Evolutionary conservation across 1,140 invertebrate genomes (phyloP).

Genomic region (Macrocentrus cingulum): DNA sequence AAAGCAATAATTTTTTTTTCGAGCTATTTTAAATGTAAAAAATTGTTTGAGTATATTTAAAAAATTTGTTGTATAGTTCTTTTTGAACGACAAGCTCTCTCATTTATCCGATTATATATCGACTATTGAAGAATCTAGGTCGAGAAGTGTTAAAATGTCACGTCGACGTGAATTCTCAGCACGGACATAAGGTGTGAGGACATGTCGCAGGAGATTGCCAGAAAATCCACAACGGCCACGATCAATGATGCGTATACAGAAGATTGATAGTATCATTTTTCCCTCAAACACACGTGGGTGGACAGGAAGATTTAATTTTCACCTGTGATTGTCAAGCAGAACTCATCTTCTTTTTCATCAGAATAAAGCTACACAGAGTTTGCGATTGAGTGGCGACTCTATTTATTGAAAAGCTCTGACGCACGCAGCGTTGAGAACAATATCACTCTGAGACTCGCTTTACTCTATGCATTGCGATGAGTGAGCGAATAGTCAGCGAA

Average conservation of each 20-base stretch:
- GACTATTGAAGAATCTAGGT: constrained; percentile 24
- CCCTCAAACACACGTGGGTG: constrained; percentile 6
- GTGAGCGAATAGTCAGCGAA: too few species aligned
- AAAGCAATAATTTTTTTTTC: too few species aligned
- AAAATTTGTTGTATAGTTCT: too few species aligned
- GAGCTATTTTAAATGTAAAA: neutral
- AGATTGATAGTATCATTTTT: constrained; percentile 25
- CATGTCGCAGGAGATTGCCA: constrained; percentile 14
- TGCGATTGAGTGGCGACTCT: too few species aligned
- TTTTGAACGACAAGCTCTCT: constrained; percentile 13
- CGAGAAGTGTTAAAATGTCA: constrained; percentile 23
- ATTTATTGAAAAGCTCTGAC: too few species aligned
- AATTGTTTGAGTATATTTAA: neutral
- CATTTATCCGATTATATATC: constrained; percentile 18
- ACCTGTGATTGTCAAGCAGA: too few species aligned
- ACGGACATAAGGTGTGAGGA: constrained; percentile 14
- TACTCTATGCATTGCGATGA: too few species aligned
- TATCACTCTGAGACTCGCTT: too few species aligned
- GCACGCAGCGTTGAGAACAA: too few species aligned
- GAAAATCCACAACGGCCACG: constrained; percentile 6
- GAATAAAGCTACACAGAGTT: constrained; percentile 5
- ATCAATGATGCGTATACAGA: constrained; percentile 15
- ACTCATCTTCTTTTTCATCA: neutral
- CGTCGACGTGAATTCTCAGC: constrained; percentile 5
- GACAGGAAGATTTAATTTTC: neutral